Base-by-base conservation (phyloP, 2,888 invertebrate species). In the Gasteruption jaculator region DNA sequence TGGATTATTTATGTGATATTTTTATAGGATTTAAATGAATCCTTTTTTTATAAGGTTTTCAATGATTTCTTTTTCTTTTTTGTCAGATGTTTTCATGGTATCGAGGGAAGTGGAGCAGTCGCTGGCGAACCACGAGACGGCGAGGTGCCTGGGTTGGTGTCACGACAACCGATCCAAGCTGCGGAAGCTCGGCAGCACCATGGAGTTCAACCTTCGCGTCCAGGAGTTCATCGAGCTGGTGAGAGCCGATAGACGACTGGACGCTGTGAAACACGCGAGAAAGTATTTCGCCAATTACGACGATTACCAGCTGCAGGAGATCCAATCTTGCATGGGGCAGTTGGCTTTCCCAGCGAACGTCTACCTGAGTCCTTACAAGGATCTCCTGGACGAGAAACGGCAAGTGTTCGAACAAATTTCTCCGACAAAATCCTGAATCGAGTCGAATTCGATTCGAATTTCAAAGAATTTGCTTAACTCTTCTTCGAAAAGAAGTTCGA, bases 191-290 rank as follows among this genome's bases (percentile, higher is more conserved):
- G 90, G 91, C 71, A 95, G 95, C 38, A 90, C 84, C 40, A 86
- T 99, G 79, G 99, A 99, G 73, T 92, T 96, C 66, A 92, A 92
- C 71, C 79, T 97, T 45, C 77, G 92, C 25, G 82, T 91, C 58
- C 85, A 96, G 76, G 96, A 96, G 71, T 96, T 95, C 68, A 86
- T 99, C 22, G 97, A 97, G 72, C 72, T 96, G 37, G 86, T 99
- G n/a, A 81, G 92, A 44, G 77, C 79, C 7, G 91, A 92, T 66
- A 79, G 83, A 44, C 80, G 92, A 32, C 75, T 92, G 51, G 96
- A 96, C 47, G 97, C 97, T 8, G 91, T 99, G 2, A 86, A 87
- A 55, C 93, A 96, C 74, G 93, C 96, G 1, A 81, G 93, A 57
- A 95, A 93, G 69, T 85, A 91, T 72, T 92, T 97, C 72, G 85